Evolutionary conservation across 2,113 vertebrate genomes (phyloP).

Genomic region (Oryzias woworae): DNA sequence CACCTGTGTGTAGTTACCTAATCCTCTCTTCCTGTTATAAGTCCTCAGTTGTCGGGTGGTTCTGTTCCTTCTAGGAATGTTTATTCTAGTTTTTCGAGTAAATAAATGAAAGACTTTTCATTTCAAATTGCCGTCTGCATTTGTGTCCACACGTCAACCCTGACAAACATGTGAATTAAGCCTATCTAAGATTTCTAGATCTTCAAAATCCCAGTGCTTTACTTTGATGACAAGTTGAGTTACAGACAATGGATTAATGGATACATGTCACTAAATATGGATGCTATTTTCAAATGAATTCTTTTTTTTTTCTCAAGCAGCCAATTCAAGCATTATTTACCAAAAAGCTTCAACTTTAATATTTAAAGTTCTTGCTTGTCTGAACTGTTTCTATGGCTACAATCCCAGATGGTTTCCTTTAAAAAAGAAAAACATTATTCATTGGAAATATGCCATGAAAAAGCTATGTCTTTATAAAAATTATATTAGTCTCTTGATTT

Average conservation of each 20-base stretch:
- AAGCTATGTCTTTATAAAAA: background rate
- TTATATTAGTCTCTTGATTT: too few relatives aligned
- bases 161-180: too few relatives aligned
- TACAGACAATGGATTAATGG: background rate
- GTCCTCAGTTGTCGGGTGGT: too few relatives aligned
- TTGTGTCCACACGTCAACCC: too few relatives aligned
- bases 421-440: background rate
- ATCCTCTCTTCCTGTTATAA: too few relatives aligned
- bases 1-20: too few relatives aligned
- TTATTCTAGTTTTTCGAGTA: too few relatives aligned
- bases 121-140: too few relatives aligned
- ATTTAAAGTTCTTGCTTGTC: background rate
- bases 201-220: background rate
- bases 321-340: background rate
- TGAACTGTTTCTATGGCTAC: background rate
- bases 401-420: background rate
- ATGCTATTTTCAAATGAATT: background rate
- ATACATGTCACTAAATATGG: background rate
- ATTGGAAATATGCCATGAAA: background rate
- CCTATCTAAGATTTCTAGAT: background rate
- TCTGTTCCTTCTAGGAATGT: too few relatives aligned
- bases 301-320: background rate
- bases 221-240: background rate
- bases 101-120: too few relatives aligned
- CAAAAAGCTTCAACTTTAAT: background rate